phyloP scores from a whole-genome alignment of 2,888 invertebrate species.

The Thymelicus sylvestris region DNA sequence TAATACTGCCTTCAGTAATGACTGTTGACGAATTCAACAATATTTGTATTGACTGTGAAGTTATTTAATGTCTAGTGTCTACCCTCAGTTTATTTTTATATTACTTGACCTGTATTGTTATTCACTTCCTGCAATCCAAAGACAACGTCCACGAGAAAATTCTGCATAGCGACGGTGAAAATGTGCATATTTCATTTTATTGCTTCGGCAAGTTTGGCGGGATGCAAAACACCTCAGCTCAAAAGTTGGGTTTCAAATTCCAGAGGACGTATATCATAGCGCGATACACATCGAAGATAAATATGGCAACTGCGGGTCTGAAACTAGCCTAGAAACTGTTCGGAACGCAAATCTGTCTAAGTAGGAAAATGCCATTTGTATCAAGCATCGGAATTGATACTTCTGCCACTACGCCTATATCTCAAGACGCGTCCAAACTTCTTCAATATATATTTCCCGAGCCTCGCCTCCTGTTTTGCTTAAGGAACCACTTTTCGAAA shows the following conservation, averaged over 20 bases:
- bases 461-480: conserved; percentile 39
- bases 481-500: conserved; percentile 42
- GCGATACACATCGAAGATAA: conserved; percentile 35
- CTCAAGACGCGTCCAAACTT: conserved; percentile 46
- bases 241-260: conserved; percentile 19
- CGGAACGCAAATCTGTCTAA: conserved; percentile 37
- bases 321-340: conserved; percentile 29
- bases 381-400: conserved; percentile 29
- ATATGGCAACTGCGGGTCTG: conserved; percentile 25
- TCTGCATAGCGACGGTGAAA: conserved; percentile 30
- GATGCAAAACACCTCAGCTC: conserved; percentile 9
- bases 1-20: too few species aligned
- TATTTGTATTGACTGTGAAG: too few species aligned
- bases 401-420: conserved; percentile 42
- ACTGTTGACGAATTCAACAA: too few species aligned
- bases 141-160: conserved; percentile 16
- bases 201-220: not conserved
- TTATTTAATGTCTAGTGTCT: too few species aligned
- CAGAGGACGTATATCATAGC: conserved; percentile 15
- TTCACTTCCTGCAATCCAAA: not conserved
- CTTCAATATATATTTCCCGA: conserved; percentile 39
- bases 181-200: conserved; percentile 27
- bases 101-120: not conserved
- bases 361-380: conserved; percentile 36
- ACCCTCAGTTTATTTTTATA: not conserved